phyloP scores from a whole-genome alignment of 2,888 invertebrate genomes.

The Drosophila gaucha region DNA sequence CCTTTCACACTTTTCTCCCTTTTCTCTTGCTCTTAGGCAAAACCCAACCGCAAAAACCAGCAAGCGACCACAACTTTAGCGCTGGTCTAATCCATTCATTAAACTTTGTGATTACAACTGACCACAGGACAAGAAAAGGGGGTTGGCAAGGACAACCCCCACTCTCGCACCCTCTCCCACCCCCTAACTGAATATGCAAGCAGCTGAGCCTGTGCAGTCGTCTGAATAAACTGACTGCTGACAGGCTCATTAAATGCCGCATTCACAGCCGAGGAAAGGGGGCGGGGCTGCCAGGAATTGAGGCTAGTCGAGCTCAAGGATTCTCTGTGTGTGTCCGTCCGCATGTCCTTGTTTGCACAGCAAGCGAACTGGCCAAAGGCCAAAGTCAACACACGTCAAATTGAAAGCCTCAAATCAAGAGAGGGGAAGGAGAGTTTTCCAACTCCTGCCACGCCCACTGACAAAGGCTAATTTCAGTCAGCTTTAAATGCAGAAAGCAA shows the following conservation, averaged over 20 bases:
- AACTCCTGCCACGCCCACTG: slow-evolving; percentile 39
- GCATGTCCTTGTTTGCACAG: slow-evolving; percentile 25
- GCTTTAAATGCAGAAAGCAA: slow-evolving; percentile 37
- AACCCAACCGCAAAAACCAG: background rate
- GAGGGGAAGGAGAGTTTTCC: background rate
- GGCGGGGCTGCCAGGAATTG: background rate
- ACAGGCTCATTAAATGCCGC: slow-evolving; percentile 77
- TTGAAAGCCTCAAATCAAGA: slow-evolving; percentile 43
- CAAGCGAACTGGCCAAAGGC: slow-evolving; percentile 58
- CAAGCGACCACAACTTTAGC: slow-evolving; percentile 2
- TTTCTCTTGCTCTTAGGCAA: background rate
- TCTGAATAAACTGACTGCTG: slow-evolving; percentile 70
- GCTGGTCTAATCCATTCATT: slow-evolving; percentile 72
- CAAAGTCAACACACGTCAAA: slow-evolving; percentile 72
- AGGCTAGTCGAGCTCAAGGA: background rate
- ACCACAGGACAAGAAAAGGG: slow-evolving; percentile 49
- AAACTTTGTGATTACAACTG: slow-evolving; percentile 79
- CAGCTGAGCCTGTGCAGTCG: slow-evolving; percentile 36
- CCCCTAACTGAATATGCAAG: background rate
- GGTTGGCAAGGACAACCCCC: slow-evolving; percentile 23
- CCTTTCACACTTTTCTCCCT: slow-evolving; percentile 3
- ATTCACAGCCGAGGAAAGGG: slow-evolving; percentile 42
- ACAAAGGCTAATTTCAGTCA: slow-evolving; percentile 55
- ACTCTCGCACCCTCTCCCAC: slow-evolving; percentile 2
- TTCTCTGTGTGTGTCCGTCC: slow-evolving; percentile 3